A percentile compares a stretch with the other conserved stretches of the same genome.
Conservation (phyloP, 1,140 invertebrate genomes). For the Brachionus calyciflorus region DNA sequence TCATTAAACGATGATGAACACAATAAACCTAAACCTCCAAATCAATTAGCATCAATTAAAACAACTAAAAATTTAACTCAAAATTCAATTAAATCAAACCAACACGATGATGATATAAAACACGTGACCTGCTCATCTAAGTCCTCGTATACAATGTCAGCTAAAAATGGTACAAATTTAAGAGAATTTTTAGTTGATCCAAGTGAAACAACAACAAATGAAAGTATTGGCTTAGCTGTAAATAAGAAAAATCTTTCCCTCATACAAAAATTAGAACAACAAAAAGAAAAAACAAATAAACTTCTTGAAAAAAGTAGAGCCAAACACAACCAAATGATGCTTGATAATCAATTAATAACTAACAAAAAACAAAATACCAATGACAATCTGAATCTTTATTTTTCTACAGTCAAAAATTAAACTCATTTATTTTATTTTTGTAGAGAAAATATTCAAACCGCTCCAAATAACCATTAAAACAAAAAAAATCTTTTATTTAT, state of each 20-base stretch:
- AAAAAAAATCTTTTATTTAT: too few relatives aligned
- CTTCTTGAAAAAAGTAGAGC: slow-evolving; percentile 30
- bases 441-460: too few relatives aligned
- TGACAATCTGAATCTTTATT: not conserved
- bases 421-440: too few relatives aligned
- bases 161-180: not conserved
- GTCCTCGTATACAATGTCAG: too few relatives aligned
- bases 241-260: not conserved
- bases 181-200: not conserved
- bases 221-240: not conserved
- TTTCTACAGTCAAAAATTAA: slow-evolving; percentile 28
- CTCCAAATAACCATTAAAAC: too few relatives aligned
- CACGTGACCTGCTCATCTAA: too few relatives aligned
- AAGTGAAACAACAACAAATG: not conserved
- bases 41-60: not conserved
- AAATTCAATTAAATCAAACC: not conserved
- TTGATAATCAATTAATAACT: not conserved
- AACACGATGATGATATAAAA: not conserved
- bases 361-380: not conserved
- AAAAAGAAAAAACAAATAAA: slow-evolving; percentile 35
- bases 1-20: not conserved
- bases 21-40: too few relatives aligned
- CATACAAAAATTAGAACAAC: slow-evolving; percentile 27
- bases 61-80: not conserved
- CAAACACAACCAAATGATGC: slow-evolving; percentile 21